Evolutionary conservation across 2,113 vertebrate species (phyloP).

Genomic region (Lophura nycthemera): DNA sequence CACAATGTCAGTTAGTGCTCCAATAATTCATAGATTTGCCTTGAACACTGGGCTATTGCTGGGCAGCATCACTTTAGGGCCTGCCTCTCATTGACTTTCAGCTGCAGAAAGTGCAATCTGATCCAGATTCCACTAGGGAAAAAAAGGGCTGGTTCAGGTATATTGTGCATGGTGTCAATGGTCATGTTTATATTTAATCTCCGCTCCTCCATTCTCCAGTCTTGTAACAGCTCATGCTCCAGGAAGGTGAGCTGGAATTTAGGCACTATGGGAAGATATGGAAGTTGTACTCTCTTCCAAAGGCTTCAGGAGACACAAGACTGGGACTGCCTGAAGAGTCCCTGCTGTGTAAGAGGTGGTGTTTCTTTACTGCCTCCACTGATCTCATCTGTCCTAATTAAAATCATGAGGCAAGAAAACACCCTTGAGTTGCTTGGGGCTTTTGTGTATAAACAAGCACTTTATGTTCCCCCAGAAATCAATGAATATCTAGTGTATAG

Average conservation of each 20-base stretch:
- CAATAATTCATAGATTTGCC: not conserved
- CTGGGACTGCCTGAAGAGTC: fast-evolving
- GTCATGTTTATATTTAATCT: not conserved
- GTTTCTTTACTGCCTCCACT: not conserved
- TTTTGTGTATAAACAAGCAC: not conserved
- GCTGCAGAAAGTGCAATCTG: not conserved
- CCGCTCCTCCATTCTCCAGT: not conserved
- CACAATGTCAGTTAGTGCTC: not conserved
- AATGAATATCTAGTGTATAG: not conserved
- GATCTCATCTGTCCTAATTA: not conserved
- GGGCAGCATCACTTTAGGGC: not conserved
- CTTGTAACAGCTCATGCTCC: not conserved
- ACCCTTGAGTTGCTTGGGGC: not conserved
- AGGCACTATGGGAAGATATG: not conserved
- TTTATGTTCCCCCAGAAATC: not conserved
- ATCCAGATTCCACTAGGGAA: not conserved
- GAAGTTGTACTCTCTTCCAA: not conserved
- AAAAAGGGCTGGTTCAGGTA: not conserved
- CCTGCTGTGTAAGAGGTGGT: not conserved
- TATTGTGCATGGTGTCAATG: not conserved
- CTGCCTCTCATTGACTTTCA: not conserved
- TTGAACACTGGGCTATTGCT: not conserved
- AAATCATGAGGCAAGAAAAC: not conserved
- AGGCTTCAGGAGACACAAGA: not conserved
- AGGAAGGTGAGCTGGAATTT: not conserved